These are phyloP conservation scores for Brenthis hecate DNA, from an alignment of 2,888 invertebrate species.

Conservation along the genomic window DNA sequence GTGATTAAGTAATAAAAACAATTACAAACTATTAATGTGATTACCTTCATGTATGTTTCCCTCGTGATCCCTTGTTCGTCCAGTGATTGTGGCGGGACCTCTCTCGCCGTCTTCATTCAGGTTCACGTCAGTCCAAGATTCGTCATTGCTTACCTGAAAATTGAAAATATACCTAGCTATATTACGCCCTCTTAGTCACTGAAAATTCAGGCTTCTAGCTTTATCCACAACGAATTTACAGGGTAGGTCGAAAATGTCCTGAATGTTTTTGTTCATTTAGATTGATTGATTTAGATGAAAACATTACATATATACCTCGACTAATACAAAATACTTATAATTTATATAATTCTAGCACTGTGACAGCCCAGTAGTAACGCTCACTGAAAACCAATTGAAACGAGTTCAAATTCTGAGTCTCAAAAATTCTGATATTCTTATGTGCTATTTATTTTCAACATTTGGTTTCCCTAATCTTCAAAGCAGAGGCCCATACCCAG, in stretches of 20 bases:
- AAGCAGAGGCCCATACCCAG: too few relatives aligned
- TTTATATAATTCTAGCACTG: too few relatives aligned
- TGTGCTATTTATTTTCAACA: neutral
- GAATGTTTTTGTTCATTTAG: too few relatives aligned
- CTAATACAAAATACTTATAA: too few relatives aligned
- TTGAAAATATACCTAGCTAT: neutral
- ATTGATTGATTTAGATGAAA: too few relatives aligned
- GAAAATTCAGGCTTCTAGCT: too few relatives aligned
- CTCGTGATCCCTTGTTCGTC: conserved; percentile 85
- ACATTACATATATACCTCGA: too few relatives aligned
- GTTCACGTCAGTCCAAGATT: conserved; percentile 96
- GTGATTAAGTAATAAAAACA: neutral
- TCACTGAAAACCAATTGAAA: neutral
- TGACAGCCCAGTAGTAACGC: too few relatives aligned
- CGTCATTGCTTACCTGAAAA: conserved; percentile 85
- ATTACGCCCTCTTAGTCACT: neutral
- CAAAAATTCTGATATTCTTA: neutral
- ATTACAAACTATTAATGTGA: neutral
- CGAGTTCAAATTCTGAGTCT: neutral
- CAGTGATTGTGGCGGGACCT: conserved; percentile 76
- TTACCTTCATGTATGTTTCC: conserved; percentile 82
- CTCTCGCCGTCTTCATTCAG: conserved; percentile 91
- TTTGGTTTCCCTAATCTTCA: neutral
- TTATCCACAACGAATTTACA: too few relatives aligned
- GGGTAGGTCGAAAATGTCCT: too few relatives aligned